Evolutionary conservation across 2,888 invertebrate species (phyloP), one percentile per base, ranked within the genome.

Genomic region (Pseudoips prasinana): DNA sequence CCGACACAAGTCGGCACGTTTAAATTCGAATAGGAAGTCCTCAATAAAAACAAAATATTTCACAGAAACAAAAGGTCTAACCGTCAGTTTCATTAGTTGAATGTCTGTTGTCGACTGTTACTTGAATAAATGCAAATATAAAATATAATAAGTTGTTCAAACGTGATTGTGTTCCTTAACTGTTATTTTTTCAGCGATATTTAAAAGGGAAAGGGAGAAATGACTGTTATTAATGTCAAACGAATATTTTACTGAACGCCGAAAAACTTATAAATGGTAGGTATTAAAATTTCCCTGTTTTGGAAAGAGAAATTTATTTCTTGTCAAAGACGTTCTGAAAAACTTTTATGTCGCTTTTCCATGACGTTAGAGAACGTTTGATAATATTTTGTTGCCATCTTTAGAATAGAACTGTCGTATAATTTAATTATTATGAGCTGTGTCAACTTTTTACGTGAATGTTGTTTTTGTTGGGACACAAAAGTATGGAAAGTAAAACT

Each of bases 1-100:
- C 41, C 53, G 58, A 61, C 60, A 61, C 65, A 72, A 73, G 65
- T 72, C 76, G 70, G 73, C 77, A 71, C 71, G 71, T 67, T 62
- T 68, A 63, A 73, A 65, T 72, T 72, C 65, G 63, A 67, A 61
- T 53, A 55, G 54, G 47, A 53, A 33, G 49, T 33, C 48, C 29
- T 47, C 46, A 51, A 58, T 56, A 64, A 63, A 58, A 57, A 49
- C 39, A 57, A 48, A 50, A 20, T 20, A 20, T n/a, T 20, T 2
- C 20, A 3, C 20, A 44, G 37, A 17, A 46, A 40, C 45, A 26
- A 4, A 31, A 26, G 22, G 26, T 19, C 8, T 10, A 27, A 36
- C 22, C 41, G 39, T 35, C 36, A 40, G 27, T 35, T 54, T 52
- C 46, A 61, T 59, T 47, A 44, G 43, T 46, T 51, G 4, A n/a